A percentile compares a stretch with the other conserved stretches of the same genome.
Conservation (phyloP, 2,888 invertebrate species). For the Epinotia ramella region DNA sequence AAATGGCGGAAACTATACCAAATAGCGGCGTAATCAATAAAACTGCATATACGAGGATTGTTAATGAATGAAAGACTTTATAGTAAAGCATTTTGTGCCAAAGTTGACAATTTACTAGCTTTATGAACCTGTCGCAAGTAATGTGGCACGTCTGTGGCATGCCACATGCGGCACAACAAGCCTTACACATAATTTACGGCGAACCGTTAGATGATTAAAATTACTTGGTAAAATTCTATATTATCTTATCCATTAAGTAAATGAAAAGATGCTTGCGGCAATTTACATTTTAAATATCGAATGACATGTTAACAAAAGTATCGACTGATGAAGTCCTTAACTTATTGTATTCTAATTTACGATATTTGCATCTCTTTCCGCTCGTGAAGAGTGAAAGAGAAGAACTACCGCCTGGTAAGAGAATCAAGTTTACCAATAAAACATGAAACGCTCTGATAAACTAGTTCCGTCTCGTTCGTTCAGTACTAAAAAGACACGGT, state of each 20-base stretch:
- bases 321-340: too few relatives aligned
- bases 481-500: background rate
- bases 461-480: background rate
- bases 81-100: background rate
- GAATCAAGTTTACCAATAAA: conserved; percentile 11
- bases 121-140: background rate
- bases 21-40: too few relatives aligned
- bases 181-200: conserved; percentile 25
- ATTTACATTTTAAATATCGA: conserved; percentile 16
- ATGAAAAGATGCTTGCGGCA: background rate
- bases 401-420: background rate
- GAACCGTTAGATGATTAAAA: conserved; percentile 17
- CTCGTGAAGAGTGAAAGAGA: background rate
- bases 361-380: background rate
- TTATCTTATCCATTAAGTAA: conserved; percentile 22
- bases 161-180: conserved; percentile 18
- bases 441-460: background rate
- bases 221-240: conserved; percentile 32
- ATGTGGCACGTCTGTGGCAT: conserved; percentile 2
- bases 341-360: too few relatives aligned
- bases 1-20: too few relatives aligned
- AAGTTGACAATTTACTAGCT: background rate
- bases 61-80: too few relatives aligned
- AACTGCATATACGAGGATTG: too few relatives aligned
- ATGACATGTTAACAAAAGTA: background rate